Percentiles rank a stretch among this genome's conserved stretches.
Evolutionary conservation across 2,888 invertebrate genomes (phyloP).

Genomic region (Thymelicus acteon): DNA sequence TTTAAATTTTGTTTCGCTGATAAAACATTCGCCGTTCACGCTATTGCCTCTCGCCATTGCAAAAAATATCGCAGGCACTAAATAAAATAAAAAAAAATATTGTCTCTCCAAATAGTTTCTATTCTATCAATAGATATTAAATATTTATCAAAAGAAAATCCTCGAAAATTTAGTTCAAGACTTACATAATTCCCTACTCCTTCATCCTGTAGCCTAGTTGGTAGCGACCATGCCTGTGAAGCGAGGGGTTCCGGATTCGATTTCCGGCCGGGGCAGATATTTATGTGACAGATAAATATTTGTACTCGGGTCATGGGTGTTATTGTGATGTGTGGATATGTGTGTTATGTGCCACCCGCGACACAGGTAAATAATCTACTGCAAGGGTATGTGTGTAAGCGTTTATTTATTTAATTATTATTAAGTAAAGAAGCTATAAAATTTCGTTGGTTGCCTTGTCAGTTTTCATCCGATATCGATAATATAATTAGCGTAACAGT

Average conservation of each 20-base stretch:
- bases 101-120: background rate
- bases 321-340: too few species aligned
- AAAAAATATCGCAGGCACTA: conserved; percentile 35
- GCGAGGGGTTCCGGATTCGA: too few species aligned
- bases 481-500: background rate
- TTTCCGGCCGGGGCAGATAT: too few species aligned
- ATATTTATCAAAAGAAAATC: background rate
- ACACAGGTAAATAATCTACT: too few species aligned
- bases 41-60: conserved; percentile 39
- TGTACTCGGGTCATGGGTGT: too few species aligned
- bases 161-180: background rate
- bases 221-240: too few species aligned
- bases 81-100: conserved; percentile 17
- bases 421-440: background rate
- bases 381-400: too few species aligned
- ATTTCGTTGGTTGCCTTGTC: background rate
- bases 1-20: conserved; percentile 31
- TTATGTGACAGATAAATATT: too few species aligned
- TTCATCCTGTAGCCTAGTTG: background rate
- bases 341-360: too few species aligned
- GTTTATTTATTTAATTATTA: too few species aligned
- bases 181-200: background rate
- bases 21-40: conserved; percentile 40
- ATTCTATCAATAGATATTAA: background rate
- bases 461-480: background rate